phyloP scores from a whole-genome alignment of 53 echinoderm and acorn worm species.

The Holothuria scabra region DNA sequence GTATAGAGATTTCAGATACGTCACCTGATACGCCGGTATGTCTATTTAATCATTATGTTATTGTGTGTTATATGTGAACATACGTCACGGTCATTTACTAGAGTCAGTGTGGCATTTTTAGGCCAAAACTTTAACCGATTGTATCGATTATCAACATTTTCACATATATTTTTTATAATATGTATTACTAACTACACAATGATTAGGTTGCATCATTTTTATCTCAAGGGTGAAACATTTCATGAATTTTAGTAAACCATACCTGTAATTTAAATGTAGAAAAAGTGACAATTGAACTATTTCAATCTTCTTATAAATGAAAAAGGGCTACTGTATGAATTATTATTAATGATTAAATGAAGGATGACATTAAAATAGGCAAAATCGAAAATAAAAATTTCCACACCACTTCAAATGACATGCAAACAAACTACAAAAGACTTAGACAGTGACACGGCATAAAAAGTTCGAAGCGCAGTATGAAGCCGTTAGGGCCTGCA shows the following conservation, averaged over 20 bases:
- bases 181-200: too few species aligned
- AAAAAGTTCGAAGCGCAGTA: not conserved
- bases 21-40: not conserved
- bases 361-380: not conserved
- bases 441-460: not conserved
- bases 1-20: not conserved
- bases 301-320: not conserved
- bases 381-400: not conserved
- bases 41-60: too few species aligned
- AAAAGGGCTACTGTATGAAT: not conserved
- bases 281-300: not conserved
- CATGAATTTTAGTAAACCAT: not conserved
- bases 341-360: not conserved
- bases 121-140: too few species aligned
- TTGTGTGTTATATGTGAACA: too few species aligned
- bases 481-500: too few species aligned
- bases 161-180: too few species aligned
- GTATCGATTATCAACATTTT: too few species aligned
- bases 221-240: not conserved
- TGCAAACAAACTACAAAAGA: not conserved
- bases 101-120: too few species aligned
- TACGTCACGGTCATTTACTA: too few species aligned
- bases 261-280: not conserved
- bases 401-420: not conserved
- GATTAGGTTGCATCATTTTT: not conserved